A percentile compares a stretch with the other conserved stretches of the same genome.
Conservation (phyloP, 2,113 vertebrate genomes). For the Erpornis zantholeuca region DNA sequence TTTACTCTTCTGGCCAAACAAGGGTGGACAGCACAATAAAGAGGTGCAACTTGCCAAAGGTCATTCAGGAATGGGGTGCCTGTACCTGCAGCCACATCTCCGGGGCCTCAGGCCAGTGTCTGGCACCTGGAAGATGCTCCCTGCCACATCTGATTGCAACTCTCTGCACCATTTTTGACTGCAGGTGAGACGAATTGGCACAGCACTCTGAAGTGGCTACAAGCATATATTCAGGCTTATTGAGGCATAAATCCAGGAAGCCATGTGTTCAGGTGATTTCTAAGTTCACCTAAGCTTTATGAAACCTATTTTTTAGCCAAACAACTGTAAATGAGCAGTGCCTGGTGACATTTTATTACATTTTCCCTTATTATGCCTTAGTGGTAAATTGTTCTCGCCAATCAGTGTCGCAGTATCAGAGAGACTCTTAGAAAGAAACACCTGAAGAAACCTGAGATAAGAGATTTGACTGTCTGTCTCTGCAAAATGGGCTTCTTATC, state of each 20-base stretch:
- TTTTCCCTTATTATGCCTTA: slow-evolving; percentile 67
- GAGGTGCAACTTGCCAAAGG: background rate
- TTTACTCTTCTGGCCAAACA: background rate
- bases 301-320: slow-evolving; percentile 74
- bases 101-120: rapidly evolving
- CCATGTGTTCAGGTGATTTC: slow-evolving; percentile 35
- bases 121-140: background rate
- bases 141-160: background rate
- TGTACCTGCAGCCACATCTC: background rate
- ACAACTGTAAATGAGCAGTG: slow-evolving; percentile 55
- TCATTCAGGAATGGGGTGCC: background rate
- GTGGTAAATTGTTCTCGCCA: slow-evolving; percentile 59
- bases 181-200: background rate
- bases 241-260: slow-evolving; percentile 59
- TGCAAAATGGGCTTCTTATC: background rate
- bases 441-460: background rate
- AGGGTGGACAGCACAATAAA: background rate
- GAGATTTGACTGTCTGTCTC: background rate
- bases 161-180: background rate
- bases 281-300: slow-evolving; percentile 63
- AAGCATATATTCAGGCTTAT: slow-evolving; percentile 54
- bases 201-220: slow-evolving; percentile 35
- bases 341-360: slow-evolving; percentile 66
- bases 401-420: slow-evolving; percentile 39
- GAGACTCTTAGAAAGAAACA: background rate